phyloP scores from a whole-genome alignment of 2,888 invertebrate species.

The Drosophila setosimentum region DNA sequence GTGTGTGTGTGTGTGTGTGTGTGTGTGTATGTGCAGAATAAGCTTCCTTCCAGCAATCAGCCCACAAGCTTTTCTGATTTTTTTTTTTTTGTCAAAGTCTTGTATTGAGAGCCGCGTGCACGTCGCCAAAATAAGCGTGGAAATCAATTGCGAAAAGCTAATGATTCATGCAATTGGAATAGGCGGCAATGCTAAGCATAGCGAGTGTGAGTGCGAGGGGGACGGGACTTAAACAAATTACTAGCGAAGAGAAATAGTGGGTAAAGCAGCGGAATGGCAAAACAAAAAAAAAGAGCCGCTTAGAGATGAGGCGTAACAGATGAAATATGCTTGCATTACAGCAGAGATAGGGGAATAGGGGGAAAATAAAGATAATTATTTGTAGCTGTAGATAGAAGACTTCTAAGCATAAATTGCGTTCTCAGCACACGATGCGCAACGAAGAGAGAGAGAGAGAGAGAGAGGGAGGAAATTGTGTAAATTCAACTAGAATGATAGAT shows the following conservation, averaged over 20 bases:
- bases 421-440: not conserved
- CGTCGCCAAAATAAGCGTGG: slow-evolving; percentile 69
- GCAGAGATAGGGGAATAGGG: not conserved
- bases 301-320: slow-evolving; percentile 13
- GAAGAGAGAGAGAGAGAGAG: not conserved
- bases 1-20: not conserved
- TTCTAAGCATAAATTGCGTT: not conserved
- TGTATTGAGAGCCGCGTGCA: slow-evolving; percentile 57
- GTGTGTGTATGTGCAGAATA: not conserved
- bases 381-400: not conserved
- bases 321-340: not conserved
- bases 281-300: not conserved
- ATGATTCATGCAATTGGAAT: slow-evolving; percentile 70
- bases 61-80: slow-evolving; percentile 30
- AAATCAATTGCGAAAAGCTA: slow-evolving; percentile 67
- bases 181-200: not conserved
- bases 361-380: slow-evolving; percentile 5
- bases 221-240: slow-evolving; percentile 15
- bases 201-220: not conserved
- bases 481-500: not conserved
- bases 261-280: not conserved
- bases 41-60: slow-evolving; percentile 8
- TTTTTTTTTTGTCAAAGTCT: slow-evolving; percentile 54
- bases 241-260: not conserved
- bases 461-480: not conserved